These are phyloP conservation scores for Harpegnathos saltator DNA, from an alignment of 1,140 invertebrate species.

Conservation along the genomic window DNA sequence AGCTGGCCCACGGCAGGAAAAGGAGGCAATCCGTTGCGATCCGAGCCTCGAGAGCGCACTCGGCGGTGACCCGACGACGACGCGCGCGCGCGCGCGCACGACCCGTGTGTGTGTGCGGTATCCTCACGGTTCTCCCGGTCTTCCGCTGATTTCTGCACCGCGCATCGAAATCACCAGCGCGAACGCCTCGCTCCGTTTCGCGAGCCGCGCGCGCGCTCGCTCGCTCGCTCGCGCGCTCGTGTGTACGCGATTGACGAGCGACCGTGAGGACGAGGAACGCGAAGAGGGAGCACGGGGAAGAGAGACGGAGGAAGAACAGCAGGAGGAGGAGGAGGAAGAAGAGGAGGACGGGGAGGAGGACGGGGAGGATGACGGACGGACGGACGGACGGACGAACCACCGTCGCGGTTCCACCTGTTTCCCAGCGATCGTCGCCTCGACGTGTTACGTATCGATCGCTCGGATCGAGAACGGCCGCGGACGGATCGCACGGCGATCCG, in stretches of 20 bases:
- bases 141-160: conserved; percentile 51
- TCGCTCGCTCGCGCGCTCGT: not conserved
- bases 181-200: conserved; percentile 23
- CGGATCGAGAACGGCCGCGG: not conserved
- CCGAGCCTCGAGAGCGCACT: too few species aligned
- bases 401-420: conserved; percentile 25
- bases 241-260: too few species aligned
- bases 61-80: too few species aligned
- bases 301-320: too few species aligned
- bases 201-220: not conserved
- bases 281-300: not conserved
- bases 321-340: not conserved
- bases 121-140: not conserved
- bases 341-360: not conserved
- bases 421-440: conserved; percentile 18
- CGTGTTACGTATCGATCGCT: not conserved
- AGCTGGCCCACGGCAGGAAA: not conserved
- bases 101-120: conserved; percentile 11
- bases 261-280: not conserved
- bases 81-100: not conserved
- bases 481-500: not conserved
- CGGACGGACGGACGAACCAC: not conserved
- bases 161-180: conserved; percentile 70
- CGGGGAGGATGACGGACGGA: not conserved
- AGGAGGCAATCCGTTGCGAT: too few species aligned